Conservation (phyloP, 2,113 vertebrate species). For the Vireo altiloquus region DNA sequence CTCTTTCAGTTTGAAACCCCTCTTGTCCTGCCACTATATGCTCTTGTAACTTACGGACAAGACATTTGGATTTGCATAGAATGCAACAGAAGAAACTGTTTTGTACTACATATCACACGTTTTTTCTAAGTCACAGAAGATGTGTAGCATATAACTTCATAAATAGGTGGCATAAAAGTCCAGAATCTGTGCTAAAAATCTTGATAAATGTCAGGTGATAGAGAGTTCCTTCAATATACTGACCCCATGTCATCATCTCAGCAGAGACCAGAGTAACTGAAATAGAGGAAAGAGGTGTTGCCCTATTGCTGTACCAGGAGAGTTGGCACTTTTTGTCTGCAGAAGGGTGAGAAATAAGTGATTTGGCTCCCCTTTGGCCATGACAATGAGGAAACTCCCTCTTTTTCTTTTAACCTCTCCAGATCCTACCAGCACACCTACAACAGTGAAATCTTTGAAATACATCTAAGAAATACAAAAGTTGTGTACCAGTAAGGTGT, state of each 20-base stretch:
- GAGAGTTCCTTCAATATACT: neutral
- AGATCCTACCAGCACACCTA: neutral
- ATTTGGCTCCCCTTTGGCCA: neutral
- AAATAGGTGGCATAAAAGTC: neutral
- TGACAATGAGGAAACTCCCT: neutral
- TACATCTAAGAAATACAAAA: neutral
- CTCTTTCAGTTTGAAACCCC: neutral
- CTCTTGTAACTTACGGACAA: neutral
- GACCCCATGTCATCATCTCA: neutral
- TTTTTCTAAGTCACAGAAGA: neutral
- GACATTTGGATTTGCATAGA: neutral
- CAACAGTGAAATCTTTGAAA: neutral
- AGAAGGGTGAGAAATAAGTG: neutral
- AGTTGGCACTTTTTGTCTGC: neutral
- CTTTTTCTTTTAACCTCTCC: neutral
- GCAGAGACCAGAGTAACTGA: neutral
- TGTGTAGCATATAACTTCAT: neutral
- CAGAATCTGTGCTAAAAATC: neutral
- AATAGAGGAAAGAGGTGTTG: neutral
- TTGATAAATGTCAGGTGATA: neutral
- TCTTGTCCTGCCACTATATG: neutral
- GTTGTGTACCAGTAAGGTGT: neutral
- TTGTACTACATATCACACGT: neutral
- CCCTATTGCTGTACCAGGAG: neutral
- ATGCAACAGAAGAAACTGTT: neutral